Conservation (phyloP, 2,888 invertebrate genomes). For the Pogonocherus hispidulus region DNA sequence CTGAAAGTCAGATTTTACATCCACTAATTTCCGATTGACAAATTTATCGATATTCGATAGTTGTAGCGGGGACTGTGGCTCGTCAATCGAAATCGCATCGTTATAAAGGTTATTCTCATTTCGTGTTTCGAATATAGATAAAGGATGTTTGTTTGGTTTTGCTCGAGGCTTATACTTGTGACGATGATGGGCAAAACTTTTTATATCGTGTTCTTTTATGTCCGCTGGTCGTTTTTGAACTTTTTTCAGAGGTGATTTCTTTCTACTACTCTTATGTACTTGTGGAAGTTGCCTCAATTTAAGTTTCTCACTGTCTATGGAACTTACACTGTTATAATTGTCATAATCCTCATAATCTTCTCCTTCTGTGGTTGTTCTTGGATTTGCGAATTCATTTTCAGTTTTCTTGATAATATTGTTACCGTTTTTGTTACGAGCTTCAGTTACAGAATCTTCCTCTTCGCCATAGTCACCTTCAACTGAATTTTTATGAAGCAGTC, state of each 20-base stretch:
- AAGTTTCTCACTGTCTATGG: not conserved
- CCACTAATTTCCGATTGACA: conserved; percentile 11
- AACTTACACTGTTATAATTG: conserved; percentile 27
- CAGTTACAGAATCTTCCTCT: conserved; percentile 51
- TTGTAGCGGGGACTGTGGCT: not conserved
- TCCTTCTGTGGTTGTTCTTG: conserved; percentile 39
- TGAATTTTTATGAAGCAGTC: conserved; percentile 33
- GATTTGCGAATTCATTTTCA: conserved; percentile 48
- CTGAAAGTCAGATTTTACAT: conserved; percentile 49
- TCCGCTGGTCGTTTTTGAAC: not conserved
- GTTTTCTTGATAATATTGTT: conserved; percentile 47
- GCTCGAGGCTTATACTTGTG: conserved; percentile 1
- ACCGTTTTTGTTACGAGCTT: conserved; percentile 30
- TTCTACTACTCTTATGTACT: not conserved
- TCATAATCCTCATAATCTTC: conserved; percentile 48
- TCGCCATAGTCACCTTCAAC: conserved; percentile 55
- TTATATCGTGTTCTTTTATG: not conserved
- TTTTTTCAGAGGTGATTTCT: not conserved
- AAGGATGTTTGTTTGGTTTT: not conserved
- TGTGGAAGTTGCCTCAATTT: not conserved
- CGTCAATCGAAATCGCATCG: no score
- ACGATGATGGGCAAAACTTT: conserved; percentile 10
- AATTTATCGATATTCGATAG: not conserved
- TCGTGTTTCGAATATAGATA: not conserved
- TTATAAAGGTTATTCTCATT: not conserved